Evolutionary conservation across 2,888 invertebrate species (phyloP), one percentile per base, ranked within the genome.

Genomic region (Dryobotodes eremita): DNA sequence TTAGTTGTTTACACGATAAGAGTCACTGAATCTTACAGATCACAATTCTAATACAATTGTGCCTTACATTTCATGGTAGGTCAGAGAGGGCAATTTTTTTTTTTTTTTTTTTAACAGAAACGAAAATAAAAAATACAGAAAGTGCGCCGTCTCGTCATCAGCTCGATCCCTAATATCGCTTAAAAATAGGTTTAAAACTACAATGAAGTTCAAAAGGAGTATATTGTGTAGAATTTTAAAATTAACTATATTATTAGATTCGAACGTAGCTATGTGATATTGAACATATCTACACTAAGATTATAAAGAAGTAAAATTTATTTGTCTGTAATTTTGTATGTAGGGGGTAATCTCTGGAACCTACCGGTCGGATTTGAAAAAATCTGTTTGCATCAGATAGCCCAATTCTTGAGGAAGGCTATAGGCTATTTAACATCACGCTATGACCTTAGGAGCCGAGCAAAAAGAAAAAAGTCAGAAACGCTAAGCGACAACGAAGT

Each of bases 221-320:
- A 42, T 53, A 55, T 31, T 62, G 31, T 42, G n/a, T 48, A 59
- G 55, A n/a, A 62, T 68, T 74, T 57, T 13, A 59, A 66, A 62
- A 53, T 17, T 13, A 23, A 42, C 20, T 26, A 20, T 13, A 50
- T 5, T 50, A 20, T 26, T 62, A 69, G 50, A 64, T 50, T n/a
- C 23, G 15, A 48, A 55, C 20, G n/a, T 77, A 55, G 66, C 20
- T 62, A 66, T 78, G 69, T 83, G 79, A 83, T 79, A 83, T 57
- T n/a, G n/a, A 75, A 46, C 36, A 50, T 77, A n/a, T 71, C 42
- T 42, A 42, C 5, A 42, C 42, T 42, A 42, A 42, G 2, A 42
- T 42, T 42, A 42, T 42, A 42, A 42, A 6, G 42, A 42, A 42
- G 42, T 42, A 42, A 42, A 42, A 5, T 42, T 42, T 42, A 5